Conservation (phyloP, 2,113 vertebrate species). For the Hipposideros armiger region DNA sequence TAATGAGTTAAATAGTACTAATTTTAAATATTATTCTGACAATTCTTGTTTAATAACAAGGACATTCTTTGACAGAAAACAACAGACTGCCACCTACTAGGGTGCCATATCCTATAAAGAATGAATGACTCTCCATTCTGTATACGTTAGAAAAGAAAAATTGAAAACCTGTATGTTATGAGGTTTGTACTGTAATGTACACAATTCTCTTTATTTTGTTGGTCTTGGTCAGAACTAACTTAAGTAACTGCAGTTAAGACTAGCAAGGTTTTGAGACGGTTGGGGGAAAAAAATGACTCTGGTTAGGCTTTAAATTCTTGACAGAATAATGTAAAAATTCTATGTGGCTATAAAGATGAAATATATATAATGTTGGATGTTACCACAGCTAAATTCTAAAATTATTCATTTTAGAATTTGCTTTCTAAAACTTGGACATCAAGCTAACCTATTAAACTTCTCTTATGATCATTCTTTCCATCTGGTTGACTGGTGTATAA, state of each 20-base stretch:
- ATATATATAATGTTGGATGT: neutral
- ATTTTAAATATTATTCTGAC: slow-evolving; percentile 19
- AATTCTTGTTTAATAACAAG: slow-evolving; percentile 12
- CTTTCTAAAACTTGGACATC: neutral
- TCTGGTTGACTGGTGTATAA: neutral
- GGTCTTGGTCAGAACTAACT: neutral
- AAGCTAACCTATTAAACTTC: neutral
- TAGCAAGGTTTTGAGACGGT: neutral
- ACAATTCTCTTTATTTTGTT: neutral
- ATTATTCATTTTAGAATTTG: slow-evolving; percentile 9
- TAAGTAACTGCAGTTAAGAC: slow-evolving; percentile 29
- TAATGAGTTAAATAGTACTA: neutral
- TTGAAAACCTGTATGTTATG: neutral
- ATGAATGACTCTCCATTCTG: neutral
- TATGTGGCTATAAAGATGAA: neutral
- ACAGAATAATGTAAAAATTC: neutral
- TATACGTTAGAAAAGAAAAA: neutral
- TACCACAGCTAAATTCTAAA: neutral
- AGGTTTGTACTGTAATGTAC: neutral
- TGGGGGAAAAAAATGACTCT: neutral
- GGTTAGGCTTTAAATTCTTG: neutral
- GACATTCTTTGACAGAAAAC: neutral
- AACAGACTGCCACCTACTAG: neutral
- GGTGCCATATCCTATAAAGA: neutral
- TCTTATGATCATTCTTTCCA: neutral